These are phyloP conservation scores for Patiria miniata DNA, from an alignment of 35 echinoderm and acorn worm species.

Conservation along the genomic window DNA sequence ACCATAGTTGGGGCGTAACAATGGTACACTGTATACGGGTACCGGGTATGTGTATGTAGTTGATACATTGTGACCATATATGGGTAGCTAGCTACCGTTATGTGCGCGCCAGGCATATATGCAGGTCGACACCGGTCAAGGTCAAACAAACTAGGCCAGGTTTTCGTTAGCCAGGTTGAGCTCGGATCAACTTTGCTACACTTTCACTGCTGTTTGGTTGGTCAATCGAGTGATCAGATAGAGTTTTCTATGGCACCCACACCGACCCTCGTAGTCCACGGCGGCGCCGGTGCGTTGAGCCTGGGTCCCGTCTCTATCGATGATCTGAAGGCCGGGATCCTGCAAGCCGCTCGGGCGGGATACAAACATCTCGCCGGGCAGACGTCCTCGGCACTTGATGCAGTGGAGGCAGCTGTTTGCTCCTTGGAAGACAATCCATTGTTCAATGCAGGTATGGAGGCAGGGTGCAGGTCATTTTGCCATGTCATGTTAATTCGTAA, in stretches of 20 bases:
- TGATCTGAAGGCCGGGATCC: neutral
- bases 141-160: too few species aligned
- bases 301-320: neutral
- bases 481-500: neutral
- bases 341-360: slow-evolving; percentile 40
- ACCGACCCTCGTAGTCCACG: slow-evolving; percentile 54
- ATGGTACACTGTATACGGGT: too few species aligned
- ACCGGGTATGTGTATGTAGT: too few species aligned
- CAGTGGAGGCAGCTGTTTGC: slow-evolving; percentile 52
- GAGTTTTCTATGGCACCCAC: neutral
- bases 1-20: too few species aligned
- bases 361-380: slow-evolving; percentile 21
- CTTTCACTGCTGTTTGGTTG: too few species aligned
- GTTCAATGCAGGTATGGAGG: slow-evolving; percentile 53
- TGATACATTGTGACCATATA: too few species aligned
- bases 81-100: too few species aligned
- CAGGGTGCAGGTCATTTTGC: neutral
- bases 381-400: slow-evolving; percentile 36
- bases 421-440: slow-evolving; percentile 50
- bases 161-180: too few species aligned
- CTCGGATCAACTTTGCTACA: too few species aligned
- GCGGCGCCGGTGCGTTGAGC: slow-evolving; percentile 16
- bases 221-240: too few species aligned
- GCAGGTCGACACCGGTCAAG: too few species aligned
- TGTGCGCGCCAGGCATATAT: too few species aligned